Base-by-base conservation (phyloP, 2,113 vertebrate species). In the Hypocryptadius cinnamomeus region DNA sequence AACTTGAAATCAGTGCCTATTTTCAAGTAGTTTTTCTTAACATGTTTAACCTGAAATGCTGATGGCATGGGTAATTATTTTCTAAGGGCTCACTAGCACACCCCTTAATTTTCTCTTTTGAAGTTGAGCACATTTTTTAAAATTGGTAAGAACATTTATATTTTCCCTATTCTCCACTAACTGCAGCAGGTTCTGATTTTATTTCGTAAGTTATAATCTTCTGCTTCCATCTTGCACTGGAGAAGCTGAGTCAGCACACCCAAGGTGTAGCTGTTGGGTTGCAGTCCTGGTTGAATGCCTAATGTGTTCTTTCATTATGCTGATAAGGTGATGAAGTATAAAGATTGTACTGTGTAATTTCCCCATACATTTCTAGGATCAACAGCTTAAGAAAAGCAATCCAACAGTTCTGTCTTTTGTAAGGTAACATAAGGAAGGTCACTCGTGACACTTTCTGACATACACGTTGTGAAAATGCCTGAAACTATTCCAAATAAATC, bases 251-350 rank as follows among this genome's bases (percentile, higher is more conserved):
- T 95, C 96, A 94, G 91, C 76, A 80, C 37, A 71, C 19, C 37
- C 56, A 89, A 96, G 81, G 63, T 90, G 65, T 73, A 89, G 85
- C 81, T 64, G 66, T 68, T 94, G 84, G 60, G 85, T 77, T 92
- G 64, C 68, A 93, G 78, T 91, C 35, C 64, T 97, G 91, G 66
- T 93, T 94, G 84, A 96, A 95, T 85, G 72, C 81, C 76, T 85
- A 73, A 87, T 69, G 73, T 4, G 42, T 53, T 93, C 54, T 77
- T 96, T 96, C 90, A 76, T 70, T 96, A 48, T 81, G 92, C 89
- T 95, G 90, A 95, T 85, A 79, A 95, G 47, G 85, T 93, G 87
- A 96, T 94, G 72, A 91, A 96, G 48, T 68, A 69, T 73, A 96
- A 90, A 96, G 40, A 28, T 92, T 87, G 39, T 63, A 81, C 69